Evolutionary conservation across 2,888 invertebrate genomes (phyloP).

Genomic region (Acrobasis consociella): DNA sequence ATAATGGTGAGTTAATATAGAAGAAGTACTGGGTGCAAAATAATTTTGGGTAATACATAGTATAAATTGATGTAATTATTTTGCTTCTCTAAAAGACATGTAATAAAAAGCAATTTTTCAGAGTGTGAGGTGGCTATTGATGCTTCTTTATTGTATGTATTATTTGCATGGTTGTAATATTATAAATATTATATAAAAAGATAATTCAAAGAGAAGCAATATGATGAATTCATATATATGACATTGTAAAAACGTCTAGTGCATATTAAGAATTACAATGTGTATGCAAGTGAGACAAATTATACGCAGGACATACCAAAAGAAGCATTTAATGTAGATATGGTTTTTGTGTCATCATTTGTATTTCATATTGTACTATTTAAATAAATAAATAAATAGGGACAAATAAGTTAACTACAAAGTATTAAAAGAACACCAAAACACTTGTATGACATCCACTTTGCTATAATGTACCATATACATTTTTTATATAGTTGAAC

Average conservation of each 20-base stretch:
- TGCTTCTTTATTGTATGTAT: slow-evolving; percentile 5
- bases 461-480: too few species aligned
- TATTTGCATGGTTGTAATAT: slow-evolving; percentile 1
- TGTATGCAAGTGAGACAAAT: neutral
- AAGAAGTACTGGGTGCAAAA: slow-evolving; percentile 8
- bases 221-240: neutral
- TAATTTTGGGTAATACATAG: slow-evolving; percentile 5
- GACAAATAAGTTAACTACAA: too few species aligned
- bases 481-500: too few species aligned
- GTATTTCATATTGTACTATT: too few species aligned
- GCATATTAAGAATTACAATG: neutral
- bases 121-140: neutral
- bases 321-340: too few species aligned
- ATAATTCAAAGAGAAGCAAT: slow-evolving; percentile 3
- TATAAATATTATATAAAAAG: neutral
- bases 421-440: too few species aligned
- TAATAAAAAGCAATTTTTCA: slow-evolving; percentile 11
- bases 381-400: too few species aligned
- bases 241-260: neutral
- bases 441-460: too few species aligned
- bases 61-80: slow-evolving; percentile 15
- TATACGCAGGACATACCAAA: too few species aligned
- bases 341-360: too few species aligned
- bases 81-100: slow-evolving; percentile 18
- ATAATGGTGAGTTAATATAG: slow-evolving; percentile 13